Conservation (phyloP, 2,113 vertebrate genomes). For the Gymnorhina tibicen region DNA sequence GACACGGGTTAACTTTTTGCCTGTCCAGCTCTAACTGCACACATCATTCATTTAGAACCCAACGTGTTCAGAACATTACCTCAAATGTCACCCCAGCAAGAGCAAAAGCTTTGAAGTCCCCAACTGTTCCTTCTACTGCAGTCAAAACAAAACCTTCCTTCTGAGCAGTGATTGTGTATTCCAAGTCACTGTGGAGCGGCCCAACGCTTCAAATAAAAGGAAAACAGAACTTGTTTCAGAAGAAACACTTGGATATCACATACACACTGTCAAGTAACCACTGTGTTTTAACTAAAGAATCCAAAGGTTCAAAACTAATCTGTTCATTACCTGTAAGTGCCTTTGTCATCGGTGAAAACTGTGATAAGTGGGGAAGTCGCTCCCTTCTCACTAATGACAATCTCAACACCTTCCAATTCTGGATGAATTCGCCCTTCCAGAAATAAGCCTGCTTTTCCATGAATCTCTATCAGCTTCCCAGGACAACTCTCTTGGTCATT, state of each 20-base stretch:
- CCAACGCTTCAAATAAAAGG: conserved; percentile 80
- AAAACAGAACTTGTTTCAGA: not conserved
- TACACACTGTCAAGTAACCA: accelerated
- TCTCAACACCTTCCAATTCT: conserved; percentile 89
- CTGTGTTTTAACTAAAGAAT: not conserved
- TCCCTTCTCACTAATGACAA: conserved; percentile 88
- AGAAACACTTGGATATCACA: not conserved
- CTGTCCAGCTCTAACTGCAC: not conserved
- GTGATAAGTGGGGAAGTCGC: conserved; percentile 80
- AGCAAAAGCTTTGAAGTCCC: conserved; percentile 97
- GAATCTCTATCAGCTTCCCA: conserved; percentile 89
- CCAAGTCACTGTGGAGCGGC: conserved; percentile 90
- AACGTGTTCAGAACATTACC: conserved; percentile 69
- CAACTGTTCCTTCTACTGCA: conserved; percentile 83
- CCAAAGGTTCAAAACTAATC: not conserved
- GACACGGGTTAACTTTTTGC: not conserved
- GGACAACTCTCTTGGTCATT: conserved; percentile 87
- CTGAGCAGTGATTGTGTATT: conserved; percentile 87
- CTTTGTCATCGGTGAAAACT: conserved; percentile 85
- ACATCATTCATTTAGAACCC: not conserved
- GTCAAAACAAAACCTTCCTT: conserved; percentile 95
- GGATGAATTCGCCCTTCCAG: conserved; percentile 89
- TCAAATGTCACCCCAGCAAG: conserved; percentile 94
- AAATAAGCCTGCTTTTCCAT: conserved; percentile 91
- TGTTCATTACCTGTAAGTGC: conserved; percentile 85